A percentile compares a stretch with the other conserved stretches of the same genome.
Conservation (phyloP, 2,888 invertebrate genomes). For the Arge pagana region DNA sequence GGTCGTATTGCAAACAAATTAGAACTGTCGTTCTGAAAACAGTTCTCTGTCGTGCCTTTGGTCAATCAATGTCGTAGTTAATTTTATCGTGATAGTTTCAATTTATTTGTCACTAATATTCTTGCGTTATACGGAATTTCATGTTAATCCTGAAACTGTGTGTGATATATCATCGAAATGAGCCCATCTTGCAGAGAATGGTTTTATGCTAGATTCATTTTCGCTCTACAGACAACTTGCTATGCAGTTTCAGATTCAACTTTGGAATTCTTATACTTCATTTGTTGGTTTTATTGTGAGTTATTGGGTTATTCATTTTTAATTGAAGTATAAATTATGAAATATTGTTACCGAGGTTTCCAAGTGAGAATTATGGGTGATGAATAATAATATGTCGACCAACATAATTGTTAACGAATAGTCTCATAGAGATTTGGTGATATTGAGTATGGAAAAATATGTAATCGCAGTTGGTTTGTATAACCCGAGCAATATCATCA, state of each 20-base stretch:
- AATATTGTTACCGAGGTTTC: not conserved
- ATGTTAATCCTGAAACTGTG: too few relatives aligned
- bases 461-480: too few relatives aligned
- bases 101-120: too few relatives aligned
- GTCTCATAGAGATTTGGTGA: slow-evolving; percentile 5
- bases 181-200: too few relatives aligned
- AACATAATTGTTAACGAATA: slow-evolving; percentile 13
- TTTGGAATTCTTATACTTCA: too few relatives aligned
- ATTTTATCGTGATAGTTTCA: slow-evolving; percentile 11
- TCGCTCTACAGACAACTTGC: too few relatives aligned
- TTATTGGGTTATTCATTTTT: slow-evolving; percentile 17
- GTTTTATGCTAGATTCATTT: too few relatives aligned
- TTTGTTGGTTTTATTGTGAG: too few relatives aligned
- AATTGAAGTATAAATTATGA: not conserved
- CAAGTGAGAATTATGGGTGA: slow-evolving; percentile 1
- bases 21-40: slow-evolving; percentile 1
- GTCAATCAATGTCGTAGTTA: slow-evolving; percentile 8
- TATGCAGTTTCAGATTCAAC: too few relatives aligned
- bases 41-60: slow-evolving; percentile 15
- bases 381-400: slow-evolving; percentile 15
- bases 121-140: too few relatives aligned
- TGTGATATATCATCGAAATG: too few relatives aligned
- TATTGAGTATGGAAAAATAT: slow-evolving; percentile 1
- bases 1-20: slow-evolving; percentile 1
- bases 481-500: too few relatives aligned